phyloP scores from a whole-genome alignment of 2,888 invertebrate genomes.

The Coenonympha arcania region DNA sequence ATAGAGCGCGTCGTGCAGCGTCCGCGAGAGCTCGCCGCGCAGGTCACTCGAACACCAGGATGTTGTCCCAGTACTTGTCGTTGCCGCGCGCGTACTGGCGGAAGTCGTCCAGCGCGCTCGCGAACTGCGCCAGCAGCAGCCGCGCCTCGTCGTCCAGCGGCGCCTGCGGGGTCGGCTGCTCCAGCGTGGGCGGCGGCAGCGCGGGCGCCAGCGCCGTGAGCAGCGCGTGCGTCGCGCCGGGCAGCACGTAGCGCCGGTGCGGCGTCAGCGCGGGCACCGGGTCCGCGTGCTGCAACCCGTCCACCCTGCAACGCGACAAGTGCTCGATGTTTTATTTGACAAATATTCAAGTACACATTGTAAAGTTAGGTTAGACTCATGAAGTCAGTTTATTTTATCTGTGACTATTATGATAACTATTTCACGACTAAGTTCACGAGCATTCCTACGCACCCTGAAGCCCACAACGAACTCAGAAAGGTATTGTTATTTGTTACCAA shows the following conservation, averaged over 20 bases:
- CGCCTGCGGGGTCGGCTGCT: neutral
- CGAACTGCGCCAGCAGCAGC: slow-evolving; percentile 15
- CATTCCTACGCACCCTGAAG: too few species aligned
- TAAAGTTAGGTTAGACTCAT: too few species aligned
- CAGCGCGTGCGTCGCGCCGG: slow-evolving; percentile 34
- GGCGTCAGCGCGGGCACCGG: slow-evolving; percentile 42
- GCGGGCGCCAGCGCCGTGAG: slow-evolving; percentile 37
- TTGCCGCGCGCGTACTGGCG: slow-evolving; percentile 30
- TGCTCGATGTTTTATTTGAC: too few species aligned
- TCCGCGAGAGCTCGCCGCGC: too few species aligned
- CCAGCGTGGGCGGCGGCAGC: slow-evolving; percentile 9
- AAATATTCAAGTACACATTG: too few species aligned
- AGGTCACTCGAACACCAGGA: slow-evolving; percentile 34
- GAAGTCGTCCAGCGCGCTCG: slow-evolving; percentile 19
- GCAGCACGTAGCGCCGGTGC: slow-evolving; percentile 55
- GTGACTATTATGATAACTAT: too few species aligned
- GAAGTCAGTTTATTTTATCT: too few species aligned
- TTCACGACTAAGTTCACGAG: too few species aligned
- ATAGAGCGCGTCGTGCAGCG: too few species aligned
- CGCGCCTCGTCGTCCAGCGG: neutral
- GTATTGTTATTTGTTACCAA: too few species aligned
- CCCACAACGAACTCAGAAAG: too few species aligned
- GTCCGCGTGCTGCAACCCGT: slow-evolving; percentile 36
- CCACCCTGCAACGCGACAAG: slow-evolving; percentile 34
- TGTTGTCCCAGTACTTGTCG: slow-evolving; percentile 46